These are phyloP conservation scores for Dendrolimus punctatus DNA, from an alignment of 1,140 invertebrate species.

Conservation along the genomic window DNA sequence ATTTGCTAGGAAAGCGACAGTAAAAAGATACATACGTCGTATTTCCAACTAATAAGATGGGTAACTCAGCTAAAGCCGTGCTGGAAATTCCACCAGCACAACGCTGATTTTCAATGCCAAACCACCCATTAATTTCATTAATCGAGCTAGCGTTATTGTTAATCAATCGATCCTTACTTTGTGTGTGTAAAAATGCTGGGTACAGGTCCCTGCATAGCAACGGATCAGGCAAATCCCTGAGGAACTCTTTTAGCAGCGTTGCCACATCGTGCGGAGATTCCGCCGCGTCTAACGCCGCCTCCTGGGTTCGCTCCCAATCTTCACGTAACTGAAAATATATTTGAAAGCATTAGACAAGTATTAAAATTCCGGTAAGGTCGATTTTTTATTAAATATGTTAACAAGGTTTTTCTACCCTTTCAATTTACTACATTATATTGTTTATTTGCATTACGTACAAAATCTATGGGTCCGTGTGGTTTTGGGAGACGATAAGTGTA, in stretches of 20 bases:
- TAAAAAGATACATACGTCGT: too few relatives aligned
- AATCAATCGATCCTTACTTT: slow-evolving; percentile 78
- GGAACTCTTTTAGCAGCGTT: slow-evolving; percentile 93
- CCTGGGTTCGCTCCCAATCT: slow-evolving; percentile 89
- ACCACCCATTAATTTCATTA: too few relatives aligned
- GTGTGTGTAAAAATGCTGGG: slow-evolving; percentile 89
- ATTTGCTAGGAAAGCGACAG: too few relatives aligned
- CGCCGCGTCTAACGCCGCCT: slow-evolving; percentile 83
- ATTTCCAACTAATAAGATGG: too few relatives aligned
- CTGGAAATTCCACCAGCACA: too few relatives aligned
- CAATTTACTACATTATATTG: not conserved
- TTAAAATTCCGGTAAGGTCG: not conserved
- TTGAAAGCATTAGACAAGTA: not conserved
- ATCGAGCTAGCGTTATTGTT: too few relatives aligned
- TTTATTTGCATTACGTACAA: too few relatives aligned
- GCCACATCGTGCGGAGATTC: slow-evolving; percentile 95
- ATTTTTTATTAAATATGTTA: not conserved
- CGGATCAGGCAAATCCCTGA: slow-evolving; percentile 93
- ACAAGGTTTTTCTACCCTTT: not conserved
- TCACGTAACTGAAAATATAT: slow-evolving; percentile 83
- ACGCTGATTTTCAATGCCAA: too few relatives aligned
- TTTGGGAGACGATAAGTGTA: too few relatives aligned
- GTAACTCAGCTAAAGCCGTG: too few relatives aligned
- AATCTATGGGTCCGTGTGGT: too few relatives aligned
- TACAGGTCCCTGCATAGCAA: slow-evolving; percentile 92